These are phyloP conservation scores for Acanthurus leucopareius DNA, from an alignment of 2,797 vertebrate genomes.

Conservation along the genomic window DNA sequence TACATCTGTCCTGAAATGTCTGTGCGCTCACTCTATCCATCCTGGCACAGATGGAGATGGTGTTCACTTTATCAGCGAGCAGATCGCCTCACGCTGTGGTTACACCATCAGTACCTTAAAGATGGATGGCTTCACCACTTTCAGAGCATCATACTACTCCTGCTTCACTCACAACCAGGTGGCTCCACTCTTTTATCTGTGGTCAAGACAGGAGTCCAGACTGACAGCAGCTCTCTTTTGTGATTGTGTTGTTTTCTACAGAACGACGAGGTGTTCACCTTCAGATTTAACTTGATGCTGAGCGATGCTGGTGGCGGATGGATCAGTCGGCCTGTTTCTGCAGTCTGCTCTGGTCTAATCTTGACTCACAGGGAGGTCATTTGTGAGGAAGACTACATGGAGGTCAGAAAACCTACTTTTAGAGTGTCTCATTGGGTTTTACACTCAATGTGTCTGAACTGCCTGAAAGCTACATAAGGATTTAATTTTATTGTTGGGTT, in stretches of 20 bases:
- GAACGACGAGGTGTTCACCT: slow-evolving; percentile 80
- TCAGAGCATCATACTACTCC: slow-evolving; percentile 81
- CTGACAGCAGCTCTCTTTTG: neutral
- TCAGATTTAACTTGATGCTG: slow-evolving; percentile 78
- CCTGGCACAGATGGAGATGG: slow-evolving; percentile 48
- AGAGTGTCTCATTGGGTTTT: too few relatives aligned
- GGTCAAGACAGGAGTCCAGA: neutral
- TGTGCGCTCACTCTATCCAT: neutral
- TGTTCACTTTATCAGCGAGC: slow-evolving; percentile 47
- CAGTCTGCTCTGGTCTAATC: slow-evolving; percentile 51
- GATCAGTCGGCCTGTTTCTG: slow-evolving; percentile 42
- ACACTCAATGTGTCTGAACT: neutral
- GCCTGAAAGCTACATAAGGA: neutral
- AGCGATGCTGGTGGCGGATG: slow-evolving; percentile 56
- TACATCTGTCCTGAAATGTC: neutral
- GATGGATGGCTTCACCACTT: slow-evolving; percentile 58
- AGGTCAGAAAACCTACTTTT: slow-evolving; percentile 67
- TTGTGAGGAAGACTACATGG: slow-evolving; percentile 88
- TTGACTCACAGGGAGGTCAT: slow-evolving; percentile 83
- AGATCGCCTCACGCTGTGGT: slow-evolving; percentile 72
- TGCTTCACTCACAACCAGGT: slow-evolving; percentile 73
- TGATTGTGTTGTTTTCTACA: slow-evolving; percentile 27
- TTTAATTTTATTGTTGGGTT: neutral
- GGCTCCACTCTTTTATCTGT: too few relatives aligned
- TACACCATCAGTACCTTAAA: slow-evolving; percentile 72